Conservation (phyloP, 1,140 invertebrate genomes). For the Linepithema humile region DNA sequence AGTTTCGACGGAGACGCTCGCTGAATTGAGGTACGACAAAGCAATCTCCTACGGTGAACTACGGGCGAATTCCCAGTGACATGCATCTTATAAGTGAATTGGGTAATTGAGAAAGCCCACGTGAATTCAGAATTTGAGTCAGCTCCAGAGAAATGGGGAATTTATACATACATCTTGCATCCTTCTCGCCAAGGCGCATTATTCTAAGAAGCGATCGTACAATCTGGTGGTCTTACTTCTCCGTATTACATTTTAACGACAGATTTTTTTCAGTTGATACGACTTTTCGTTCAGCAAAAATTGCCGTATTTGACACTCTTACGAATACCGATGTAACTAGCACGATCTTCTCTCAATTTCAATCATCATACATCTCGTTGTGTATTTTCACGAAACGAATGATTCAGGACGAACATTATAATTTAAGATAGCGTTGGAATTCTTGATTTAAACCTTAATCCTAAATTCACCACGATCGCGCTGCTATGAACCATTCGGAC, state of each 20-base stretch:
- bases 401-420: no score
- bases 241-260: background rate
- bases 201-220: background rate
- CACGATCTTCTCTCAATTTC: background rate
- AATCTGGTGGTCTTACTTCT: background rate
- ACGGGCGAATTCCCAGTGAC: background rate
- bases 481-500: constrained; percentile 23
- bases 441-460: no score
- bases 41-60: constrained; percentile 19
- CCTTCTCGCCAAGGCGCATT: background rate
- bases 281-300: background rate
- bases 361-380: constrained; percentile 10
- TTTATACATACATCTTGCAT: constrained; percentile 1
- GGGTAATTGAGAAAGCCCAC: constrained; percentile 15
- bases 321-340: background rate
- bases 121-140: constrained; percentile 23
- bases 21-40: constrained; percentile 22
- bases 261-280: background rate
- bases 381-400: no score
- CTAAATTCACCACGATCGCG: background rate
- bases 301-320: background rate
- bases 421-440: no score
- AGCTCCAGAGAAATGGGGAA: background rate
- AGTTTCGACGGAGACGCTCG: constrained; percentile 7
- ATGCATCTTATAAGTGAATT: background rate